Percentiles rank a stretch among this genome's conserved stretches.
phyloP scores from a whole-genome alignment of 2,797 vertebrate genomes.

The Dryobates pubescens region DNA sequence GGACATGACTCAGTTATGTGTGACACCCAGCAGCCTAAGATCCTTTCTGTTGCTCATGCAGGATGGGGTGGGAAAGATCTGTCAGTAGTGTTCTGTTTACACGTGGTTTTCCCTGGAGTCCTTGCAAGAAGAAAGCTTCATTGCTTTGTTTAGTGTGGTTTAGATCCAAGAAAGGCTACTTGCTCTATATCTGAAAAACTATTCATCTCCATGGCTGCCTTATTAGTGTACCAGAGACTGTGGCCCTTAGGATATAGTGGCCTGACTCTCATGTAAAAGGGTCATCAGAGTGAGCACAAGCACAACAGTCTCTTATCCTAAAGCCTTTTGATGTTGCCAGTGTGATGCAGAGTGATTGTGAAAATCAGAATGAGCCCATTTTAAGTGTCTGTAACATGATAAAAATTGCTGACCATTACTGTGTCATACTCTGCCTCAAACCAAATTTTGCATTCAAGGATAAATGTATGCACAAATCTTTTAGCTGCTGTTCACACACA shows the following conservation, averaged over 20 bases:
- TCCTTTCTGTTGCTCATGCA: conserved; percentile 15
- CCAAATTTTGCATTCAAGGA: neutral
- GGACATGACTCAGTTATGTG: neutral
- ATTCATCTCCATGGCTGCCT: neutral
- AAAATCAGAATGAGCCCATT: neutral
- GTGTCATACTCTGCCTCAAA: neutral
- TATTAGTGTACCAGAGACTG: neutral
- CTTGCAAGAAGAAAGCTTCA: neutral
- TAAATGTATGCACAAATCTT: neutral
- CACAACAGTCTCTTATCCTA: neutral
- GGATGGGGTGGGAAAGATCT: neutral
- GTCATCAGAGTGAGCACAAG: neutral
- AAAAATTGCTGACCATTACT: neutral
- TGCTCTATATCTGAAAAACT: conserved; percentile 6
- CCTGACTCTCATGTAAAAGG: neutral
- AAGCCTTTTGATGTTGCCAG: neutral
- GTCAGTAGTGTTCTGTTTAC: neutral
- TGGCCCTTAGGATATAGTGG: neutral
- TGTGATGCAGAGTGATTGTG: neutral
- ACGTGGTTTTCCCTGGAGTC: conserved; percentile 22
- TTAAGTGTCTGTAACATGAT: neutral
- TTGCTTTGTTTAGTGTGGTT: conserved; percentile 29
- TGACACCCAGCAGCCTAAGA: neutral
- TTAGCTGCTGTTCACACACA: neutral
- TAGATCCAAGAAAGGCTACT: neutral